These are phyloP conservation scores for Danio albolineatus DNA, from an alignment of 2,797 vertebrate species.

Conservation along the genomic window DNA sequence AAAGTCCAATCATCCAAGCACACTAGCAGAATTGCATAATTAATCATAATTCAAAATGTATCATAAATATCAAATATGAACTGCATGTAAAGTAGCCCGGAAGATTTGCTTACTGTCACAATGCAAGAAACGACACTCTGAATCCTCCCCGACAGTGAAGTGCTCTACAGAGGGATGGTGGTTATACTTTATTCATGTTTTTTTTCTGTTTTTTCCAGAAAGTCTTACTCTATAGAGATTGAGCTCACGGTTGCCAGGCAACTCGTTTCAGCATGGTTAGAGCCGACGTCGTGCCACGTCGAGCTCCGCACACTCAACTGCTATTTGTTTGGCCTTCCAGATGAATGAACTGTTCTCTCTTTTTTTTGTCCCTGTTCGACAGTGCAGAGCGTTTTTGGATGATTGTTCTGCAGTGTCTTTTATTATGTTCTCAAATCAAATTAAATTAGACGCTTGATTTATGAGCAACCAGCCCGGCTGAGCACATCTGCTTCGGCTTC, in stretches of 20 bases:
- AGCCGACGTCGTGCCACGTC: conserved; percentile 43
- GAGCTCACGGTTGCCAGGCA: conserved; percentile 60
- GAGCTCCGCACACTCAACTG: conserved; percentile 39
- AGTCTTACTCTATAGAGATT: conserved; percentile 8
- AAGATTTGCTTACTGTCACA: background rate
- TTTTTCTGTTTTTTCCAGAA: background rate
- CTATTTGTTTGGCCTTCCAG: conserved; percentile 44
- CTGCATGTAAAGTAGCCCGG: background rate
- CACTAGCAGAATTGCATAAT: too few relatives aligned
- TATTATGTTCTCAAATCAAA: conserved; percentile 23
- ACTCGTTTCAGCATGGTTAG: conserved; percentile 57
- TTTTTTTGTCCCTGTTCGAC: background rate
- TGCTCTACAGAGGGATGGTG: conserved; percentile 7
- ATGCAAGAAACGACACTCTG: background rate
- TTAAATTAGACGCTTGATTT: conserved; percentile 39
- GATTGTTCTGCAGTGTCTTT: conserved; percentile 21
- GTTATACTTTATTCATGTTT: conserved; percentile 14
- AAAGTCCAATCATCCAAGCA: background rate
- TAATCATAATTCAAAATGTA: background rate
- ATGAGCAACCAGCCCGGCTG: background rate
- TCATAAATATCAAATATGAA: background rate
- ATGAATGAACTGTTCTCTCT: conserved; percentile 51
- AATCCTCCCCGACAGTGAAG: background rate
- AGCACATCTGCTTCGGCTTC: conserved; percentile 33
- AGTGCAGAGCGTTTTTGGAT: conserved; percentile 17